phyloP scores from a whole-genome alignment of 2,888 invertebrate species.

The Aspidapion aeneum region DNA sequence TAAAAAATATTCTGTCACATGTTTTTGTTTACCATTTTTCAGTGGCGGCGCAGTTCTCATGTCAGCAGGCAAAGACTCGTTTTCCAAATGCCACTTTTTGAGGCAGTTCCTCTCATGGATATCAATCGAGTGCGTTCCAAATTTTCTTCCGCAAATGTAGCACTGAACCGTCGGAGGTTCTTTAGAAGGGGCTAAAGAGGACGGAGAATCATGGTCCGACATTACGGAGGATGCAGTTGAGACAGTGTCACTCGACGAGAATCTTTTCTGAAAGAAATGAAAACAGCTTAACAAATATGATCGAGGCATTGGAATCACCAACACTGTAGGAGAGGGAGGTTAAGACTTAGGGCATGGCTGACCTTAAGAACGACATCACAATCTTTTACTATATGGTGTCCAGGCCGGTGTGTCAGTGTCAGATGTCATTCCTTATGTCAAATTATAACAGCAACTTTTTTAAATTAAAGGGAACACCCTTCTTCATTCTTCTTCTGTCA shows the following conservation, averaged over 20 bases:
- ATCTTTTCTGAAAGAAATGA: slow-evolving; percentile 44
- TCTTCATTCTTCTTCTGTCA: too few relatives aligned
- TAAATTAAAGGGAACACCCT: too few relatives aligned
- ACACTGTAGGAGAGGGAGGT: too few relatives aligned
- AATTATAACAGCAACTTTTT: too few relatives aligned
- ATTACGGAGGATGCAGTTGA: slow-evolving; percentile 19
- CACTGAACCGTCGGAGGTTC: slow-evolving; percentile 47
- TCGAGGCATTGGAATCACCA: background rate
- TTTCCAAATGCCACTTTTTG: slow-evolving; percentile 59
- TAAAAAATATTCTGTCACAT: background rate
- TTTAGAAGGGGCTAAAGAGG: slow-evolving; percentile 20
- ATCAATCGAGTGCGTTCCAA: slow-evolving; percentile 59
- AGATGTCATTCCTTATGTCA: too few relatives aligned
- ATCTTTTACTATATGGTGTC: too few relatives aligned
- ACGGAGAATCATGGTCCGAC: slow-evolving; percentile 18
- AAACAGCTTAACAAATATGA: background rate
- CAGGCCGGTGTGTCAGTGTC: too few relatives aligned
- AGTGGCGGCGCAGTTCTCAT: slow-evolving; percentile 30
- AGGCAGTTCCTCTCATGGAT: slow-evolving; percentile 68
- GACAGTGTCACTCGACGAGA: slow-evolving; percentile 14
- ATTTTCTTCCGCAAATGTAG: slow-evolving; percentile 63
- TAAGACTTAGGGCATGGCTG: too few relatives aligned
- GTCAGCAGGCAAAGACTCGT: slow-evolving; percentile 53
- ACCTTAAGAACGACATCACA: too few relatives aligned
- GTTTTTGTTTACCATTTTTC: slow-evolving; percentile 25